Percentiles rank a stretch among this genome's conserved stretches.
Conservation (phyloP, 2,888 invertebrate genomes). For the Palloptera scutellata region DNA sequence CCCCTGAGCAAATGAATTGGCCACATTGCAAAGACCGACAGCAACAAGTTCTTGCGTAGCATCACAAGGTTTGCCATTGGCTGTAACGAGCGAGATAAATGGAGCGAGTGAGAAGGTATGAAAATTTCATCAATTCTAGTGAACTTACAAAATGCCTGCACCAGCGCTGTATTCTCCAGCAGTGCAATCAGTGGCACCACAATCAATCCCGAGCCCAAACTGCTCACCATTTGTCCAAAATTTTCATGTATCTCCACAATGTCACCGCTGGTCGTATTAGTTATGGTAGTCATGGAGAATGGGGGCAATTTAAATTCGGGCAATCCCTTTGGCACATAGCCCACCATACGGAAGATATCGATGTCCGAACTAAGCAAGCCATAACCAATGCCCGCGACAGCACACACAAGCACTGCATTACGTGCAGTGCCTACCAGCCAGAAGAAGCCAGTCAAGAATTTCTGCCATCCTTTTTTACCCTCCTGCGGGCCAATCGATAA, state of each 20-base stretch:
- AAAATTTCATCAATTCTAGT: neutral
- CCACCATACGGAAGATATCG: constrained; percentile 72
- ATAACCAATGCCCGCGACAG: constrained; percentile 73
- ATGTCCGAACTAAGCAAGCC: constrained; percentile 69
- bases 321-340: constrained; percentile 77
- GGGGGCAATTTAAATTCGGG: constrained; percentile 74
- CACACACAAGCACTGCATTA: constrained; percentile 84
- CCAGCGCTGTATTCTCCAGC: constrained; percentile 85
- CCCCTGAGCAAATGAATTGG: constrained; percentile 85
- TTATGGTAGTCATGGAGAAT: constrained; percentile 70
- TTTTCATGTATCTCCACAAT: constrained; percentile 48
- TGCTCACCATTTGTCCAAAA: constrained; percentile 78
- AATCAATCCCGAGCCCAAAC: constrained; percentile 83
- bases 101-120: neutral
- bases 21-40: constrained; percentile 78
- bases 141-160: constrained; percentile 59
- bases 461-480: constrained; percentile 68
- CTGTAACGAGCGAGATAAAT: constrained; percentile 51
- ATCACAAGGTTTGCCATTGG: constrained; percentile 82
- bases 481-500: constrained; percentile 70
- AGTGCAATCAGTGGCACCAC: constrained; percentile 88
- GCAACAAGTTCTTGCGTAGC: constrained; percentile 93
- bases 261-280: constrained; percentile 67
- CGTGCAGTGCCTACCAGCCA: constrained; percentile 84
- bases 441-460: constrained; percentile 71